Base-by-base conservation (phyloP, 1,140 invertebrate species). In the Caenorhabditis briggsae region DNA sequence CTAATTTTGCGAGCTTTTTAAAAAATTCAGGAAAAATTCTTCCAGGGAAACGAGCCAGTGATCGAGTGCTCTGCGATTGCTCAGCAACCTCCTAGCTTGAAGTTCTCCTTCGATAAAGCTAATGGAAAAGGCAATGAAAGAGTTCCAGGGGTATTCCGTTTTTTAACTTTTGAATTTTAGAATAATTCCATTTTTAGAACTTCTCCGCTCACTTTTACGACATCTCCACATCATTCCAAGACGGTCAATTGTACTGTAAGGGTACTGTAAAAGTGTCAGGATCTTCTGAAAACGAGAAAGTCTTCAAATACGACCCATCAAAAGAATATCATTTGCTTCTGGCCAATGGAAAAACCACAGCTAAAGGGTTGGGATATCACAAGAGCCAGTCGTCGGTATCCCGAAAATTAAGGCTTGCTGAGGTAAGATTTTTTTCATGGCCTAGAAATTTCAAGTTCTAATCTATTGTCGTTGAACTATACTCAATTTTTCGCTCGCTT, bases 261-360 rank as follows among this genome's bases (percentile, higher is more conserved):
- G 46, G 41, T 6, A 74, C 46, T 18, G 43, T 74, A 12, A 74
- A 74, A 46, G 65, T 74, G 43, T n/a, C 65, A 5, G 65, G 65
- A 46, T 74, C 65, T 46, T 46, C 41, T 9, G 41, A 16, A 46
- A 18, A 74, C 18, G 16, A 41, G 7, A 74, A 74, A n/a, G 65
- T 74, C 6, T 74, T 74, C 43, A 74, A 48, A 46, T 48, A 18
- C 23, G 65, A 74, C 18, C 65, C 65, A 12, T 74, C 65, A 3
- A 46, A 11, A 46, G 41, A 74, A 0, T 74, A 74, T 48, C 18
- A 74, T 74, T 18, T 74, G 1, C 65, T 74, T 46, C 18, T 74
- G 33, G 65, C 65, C n/a, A 74, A 74, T 46, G 65, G 65, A 46
- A 74, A 74, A 74, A 74, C 65, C 1, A 74, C 65, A 23, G 65